These are phyloP conservation scores for Aspidiotus rigidus DNA, from an alignment of 2,888 invertebrate genomes.

Conservation along the genomic window DNA sequence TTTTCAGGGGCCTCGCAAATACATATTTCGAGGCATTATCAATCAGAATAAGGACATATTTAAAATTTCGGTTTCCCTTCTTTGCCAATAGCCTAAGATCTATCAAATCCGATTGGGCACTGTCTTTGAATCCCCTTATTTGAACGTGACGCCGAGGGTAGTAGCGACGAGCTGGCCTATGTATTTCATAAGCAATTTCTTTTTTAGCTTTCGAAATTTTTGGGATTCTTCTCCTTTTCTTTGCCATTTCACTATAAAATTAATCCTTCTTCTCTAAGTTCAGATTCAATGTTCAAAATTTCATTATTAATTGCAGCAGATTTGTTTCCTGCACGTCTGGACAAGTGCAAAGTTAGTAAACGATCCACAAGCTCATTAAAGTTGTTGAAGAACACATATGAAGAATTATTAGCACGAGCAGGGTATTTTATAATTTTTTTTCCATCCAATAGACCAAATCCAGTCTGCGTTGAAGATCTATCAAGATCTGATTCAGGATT, in stretches of 20 bases:
- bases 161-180: conserved; percentile 42
- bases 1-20: conserved; percentile 1
- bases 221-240: background rate
- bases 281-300: background rate
- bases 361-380: background rate
- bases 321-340: background rate
- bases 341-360: background rate
- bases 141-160: conserved; percentile 41
- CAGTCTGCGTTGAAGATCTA: too few species aligned
- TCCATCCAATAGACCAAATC: too few species aligned
- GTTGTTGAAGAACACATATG: background rate
- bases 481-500: too few species aligned
- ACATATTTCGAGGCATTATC: background rate
- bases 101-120: conserved; percentile 7
- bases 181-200: conserved; percentile 41
- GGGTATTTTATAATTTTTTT: too few species aligned
- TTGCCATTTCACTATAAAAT: background rate
- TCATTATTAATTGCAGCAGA: background rate
- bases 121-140: conserved; percentile 36
- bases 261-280: background rate
- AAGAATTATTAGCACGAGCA: too few species aligned
- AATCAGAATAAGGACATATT: background rate
- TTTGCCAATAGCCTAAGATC: background rate
- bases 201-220: background rate
- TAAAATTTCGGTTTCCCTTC: background rate